Conservation (phyloP, 2,113 vertebrate genomes). For the Phoenicopterus ruber region DNA sequence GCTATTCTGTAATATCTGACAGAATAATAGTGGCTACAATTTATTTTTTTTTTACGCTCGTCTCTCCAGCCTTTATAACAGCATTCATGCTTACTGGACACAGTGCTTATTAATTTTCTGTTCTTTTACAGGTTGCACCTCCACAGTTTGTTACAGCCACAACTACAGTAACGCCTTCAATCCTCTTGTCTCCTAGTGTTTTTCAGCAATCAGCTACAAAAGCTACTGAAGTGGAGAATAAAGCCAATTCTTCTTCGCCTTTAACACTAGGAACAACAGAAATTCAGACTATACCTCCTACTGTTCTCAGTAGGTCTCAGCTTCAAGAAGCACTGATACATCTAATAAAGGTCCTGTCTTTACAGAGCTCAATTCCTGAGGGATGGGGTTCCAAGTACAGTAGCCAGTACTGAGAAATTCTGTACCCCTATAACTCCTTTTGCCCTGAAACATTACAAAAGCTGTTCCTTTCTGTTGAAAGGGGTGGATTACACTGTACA, state of each 20-base stretch:
- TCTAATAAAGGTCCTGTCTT: slow-evolving; percentile 88
- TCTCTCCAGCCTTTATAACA: not conserved
- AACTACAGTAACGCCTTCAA: slow-evolving; percentile 71
- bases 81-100: not conserved
- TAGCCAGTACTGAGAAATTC: not conserved
- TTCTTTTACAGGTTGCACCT: slow-evolving; percentile 70
- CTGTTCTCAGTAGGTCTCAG: slow-evolving; percentile 85
- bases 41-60: not conserved
- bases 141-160: slow-evolving; percentile 75
- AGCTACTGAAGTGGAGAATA: slow-evolving; percentile 74
- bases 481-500: not conserved
- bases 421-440: not conserved
- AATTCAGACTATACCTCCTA: slow-evolving; percentile 60
- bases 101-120: not conserved
- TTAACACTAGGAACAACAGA: slow-evolving; percentile 73
- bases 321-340: slow-evolving; percentile 91
- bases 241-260: slow-evolving; percentile 69
- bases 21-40: not conserved
- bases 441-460: not conserved
- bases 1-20: not conserved
- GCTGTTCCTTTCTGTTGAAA: not conserved
- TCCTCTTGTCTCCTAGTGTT: slow-evolving; percentile 91
- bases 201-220: slow-evolving; percentile 87
- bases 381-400: not conserved
- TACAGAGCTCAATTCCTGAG: not conserved